phyloP scores from a whole-genome alignment of 92 coral and sea anemone genomes.

The Zoanthus solanderi region DNA sequence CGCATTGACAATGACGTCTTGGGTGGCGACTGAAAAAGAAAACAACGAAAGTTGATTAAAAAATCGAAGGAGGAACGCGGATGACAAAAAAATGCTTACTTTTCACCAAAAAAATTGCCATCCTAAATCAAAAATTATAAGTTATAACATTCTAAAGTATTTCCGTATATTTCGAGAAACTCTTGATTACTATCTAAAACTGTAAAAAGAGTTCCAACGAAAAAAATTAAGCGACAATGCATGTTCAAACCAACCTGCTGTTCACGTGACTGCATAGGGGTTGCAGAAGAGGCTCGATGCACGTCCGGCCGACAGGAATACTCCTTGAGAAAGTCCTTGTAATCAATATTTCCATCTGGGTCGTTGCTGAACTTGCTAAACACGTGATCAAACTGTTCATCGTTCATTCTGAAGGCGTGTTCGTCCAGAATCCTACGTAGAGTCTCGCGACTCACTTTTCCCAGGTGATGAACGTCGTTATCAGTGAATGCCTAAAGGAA shows the following conservation, averaged over 20 bases:
- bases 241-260: constrained; percentile 58
- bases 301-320: constrained; percentile 78
- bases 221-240: too few species aligned
- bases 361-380: constrained; percentile 76
- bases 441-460: constrained; percentile 68
- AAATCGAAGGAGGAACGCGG: too few species aligned
- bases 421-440: constrained; percentile 76
- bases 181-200: too few species aligned
- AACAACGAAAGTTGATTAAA: not conserved
- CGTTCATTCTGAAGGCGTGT: constrained; percentile 92
- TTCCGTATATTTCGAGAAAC: too few species aligned
- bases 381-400: constrained; percentile 85
- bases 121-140: too few species aligned
- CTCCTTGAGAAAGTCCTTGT: constrained; percentile 84
- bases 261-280: constrained; percentile 80
- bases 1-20: constrained; percentile 71
- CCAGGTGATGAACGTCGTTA: constrained; percentile 70
- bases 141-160: too few species aligned
- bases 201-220: too few species aligned
- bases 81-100: too few species aligned
- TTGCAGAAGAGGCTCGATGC: constrained; percentile 71
- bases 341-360: constrained; percentile 81
- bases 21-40: constrained; percentile 59
- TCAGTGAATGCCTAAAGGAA: constrained; percentile 83
- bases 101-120: too few species aligned